A percentile compares a stretch with the other conserved stretches of the same genome.
Conservation (phyloP, 1,140 invertebrate genomes). For the Cardiocondyla obscurior region DNA sequence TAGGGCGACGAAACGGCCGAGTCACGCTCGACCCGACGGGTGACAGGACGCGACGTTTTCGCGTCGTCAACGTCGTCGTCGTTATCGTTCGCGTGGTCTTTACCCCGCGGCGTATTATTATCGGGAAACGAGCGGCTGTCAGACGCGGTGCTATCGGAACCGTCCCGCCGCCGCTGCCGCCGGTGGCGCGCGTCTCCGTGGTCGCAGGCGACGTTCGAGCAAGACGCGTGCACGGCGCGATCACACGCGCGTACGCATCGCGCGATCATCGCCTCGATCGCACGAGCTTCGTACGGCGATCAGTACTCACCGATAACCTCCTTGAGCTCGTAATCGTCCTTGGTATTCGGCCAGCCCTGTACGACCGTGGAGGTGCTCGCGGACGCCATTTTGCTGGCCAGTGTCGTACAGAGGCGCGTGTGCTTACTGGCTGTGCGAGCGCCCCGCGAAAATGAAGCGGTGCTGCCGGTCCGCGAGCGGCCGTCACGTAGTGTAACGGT, state of each 20-base stretch:
- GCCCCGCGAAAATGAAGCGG: conserved; percentile 69
- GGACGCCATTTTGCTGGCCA: conserved; percentile 89
- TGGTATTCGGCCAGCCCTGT: conserved; percentile 94
- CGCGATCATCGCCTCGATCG: neutral
- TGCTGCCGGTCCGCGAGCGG: conserved; percentile 43
- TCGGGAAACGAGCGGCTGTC: neutral
- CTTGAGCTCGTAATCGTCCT: conserved; percentile 96
- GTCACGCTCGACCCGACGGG: neutral
- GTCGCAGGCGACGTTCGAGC: neutral
- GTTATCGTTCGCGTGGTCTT: neutral
- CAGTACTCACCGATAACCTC: conserved; percentile 94
- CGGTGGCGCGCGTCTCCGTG: neutral
- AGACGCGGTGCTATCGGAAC: neutral
- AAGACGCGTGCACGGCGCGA: neutral
- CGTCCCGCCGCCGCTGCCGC: neutral
- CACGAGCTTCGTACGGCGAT: neutral
- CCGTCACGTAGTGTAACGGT: conserved; percentile 52
- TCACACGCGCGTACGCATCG: neutral
- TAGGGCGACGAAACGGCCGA: neutral
- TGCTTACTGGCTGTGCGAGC: conserved; percentile 74
- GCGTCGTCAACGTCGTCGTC: neutral
- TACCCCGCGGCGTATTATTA: neutral
- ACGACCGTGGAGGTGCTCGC: conserved; percentile 85
- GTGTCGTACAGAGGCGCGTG: conserved; percentile 84
- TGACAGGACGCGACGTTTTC: neutral